A percentile compares a stretch with the other conserved stretches of the same genome.
These are phyloP conservation scores for Mycalesis mineus DNA, from an alignment of 2,888 invertebrate genomes.

Conservation along the genomic window DNA sequence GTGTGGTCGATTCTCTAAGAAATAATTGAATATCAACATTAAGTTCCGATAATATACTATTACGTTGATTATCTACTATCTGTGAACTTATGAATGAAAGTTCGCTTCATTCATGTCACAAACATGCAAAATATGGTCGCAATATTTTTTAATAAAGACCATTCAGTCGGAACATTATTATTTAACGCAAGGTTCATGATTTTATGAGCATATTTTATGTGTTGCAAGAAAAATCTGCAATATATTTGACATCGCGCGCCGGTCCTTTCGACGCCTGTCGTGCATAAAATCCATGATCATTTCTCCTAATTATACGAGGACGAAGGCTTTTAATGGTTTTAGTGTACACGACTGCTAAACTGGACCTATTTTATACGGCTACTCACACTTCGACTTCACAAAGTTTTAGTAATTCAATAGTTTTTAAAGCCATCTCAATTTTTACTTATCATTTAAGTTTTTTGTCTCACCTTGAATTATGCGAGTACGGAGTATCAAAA, in stretches of 20 bases:
- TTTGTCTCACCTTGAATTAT: no score
- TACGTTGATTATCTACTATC: conserved; percentile 61
- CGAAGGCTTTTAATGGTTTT: conserved; percentile 44
- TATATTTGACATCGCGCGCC: conserved; percentile 63
- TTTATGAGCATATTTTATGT: conserved; percentile 67
- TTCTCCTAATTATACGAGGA: conserved; percentile 71
- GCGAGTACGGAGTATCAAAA: no score
- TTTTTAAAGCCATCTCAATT: no score
- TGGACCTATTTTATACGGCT: no score
- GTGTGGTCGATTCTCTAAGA: conserved; percentile 73
- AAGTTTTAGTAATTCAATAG: no score
- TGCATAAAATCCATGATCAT: conserved; percentile 68
- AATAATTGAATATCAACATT: conserved; percentile 74
- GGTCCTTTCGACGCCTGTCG: conserved; percentile 75
- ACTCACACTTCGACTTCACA: no score
- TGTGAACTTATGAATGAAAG: conserved; percentile 55
- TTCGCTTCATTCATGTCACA: conserved; percentile 52
- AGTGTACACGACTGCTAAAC: not conserved
- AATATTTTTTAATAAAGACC: conserved; percentile 62
- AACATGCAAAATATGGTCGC: conserved; percentile 48
- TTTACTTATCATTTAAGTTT: no score
- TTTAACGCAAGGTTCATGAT: conserved; percentile 53
- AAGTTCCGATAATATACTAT: conserved; percentile 60
- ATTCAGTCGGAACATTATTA: conserved; percentile 51
- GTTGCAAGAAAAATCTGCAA: conserved; percentile 63